A percentile compares a stretch with the other conserved stretches of the same genome.
Conservation (phyloP, 2,888 invertebrate species). For the Elmis aenea region DNA sequence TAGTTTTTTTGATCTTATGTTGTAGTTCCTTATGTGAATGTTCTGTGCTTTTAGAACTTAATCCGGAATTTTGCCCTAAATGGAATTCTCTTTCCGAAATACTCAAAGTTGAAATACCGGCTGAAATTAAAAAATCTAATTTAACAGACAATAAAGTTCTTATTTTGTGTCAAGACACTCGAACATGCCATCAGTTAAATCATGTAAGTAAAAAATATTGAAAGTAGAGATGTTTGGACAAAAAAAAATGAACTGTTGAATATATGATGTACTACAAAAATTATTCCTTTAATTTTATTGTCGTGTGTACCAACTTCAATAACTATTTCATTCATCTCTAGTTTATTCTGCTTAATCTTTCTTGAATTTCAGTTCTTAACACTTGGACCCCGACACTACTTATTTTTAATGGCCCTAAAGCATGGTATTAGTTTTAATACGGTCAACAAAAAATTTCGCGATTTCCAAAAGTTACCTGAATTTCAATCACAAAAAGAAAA, state of each 20-base stretch:
- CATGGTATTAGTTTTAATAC: constrained; percentile 55
- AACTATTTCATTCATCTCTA: too few relatives aligned
- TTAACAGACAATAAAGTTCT: constrained; percentile 63
- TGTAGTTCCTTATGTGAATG: too few relatives aligned
- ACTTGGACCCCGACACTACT: constrained; percentile 58
- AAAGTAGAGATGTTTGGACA: not conserved
- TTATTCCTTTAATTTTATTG: too few relatives aligned
- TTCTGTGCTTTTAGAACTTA: constrained; percentile 57
- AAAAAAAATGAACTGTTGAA: too few relatives aligned
- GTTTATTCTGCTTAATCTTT: too few relatives aligned
- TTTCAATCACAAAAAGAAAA: constrained; percentile 21
- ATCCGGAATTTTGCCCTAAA: constrained; percentile 83
- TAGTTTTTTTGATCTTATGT: too few relatives aligned
- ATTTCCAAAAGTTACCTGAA: constrained; percentile 33
- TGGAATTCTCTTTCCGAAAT: constrained; percentile 83
- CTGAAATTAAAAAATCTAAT: constrained; percentile 55
- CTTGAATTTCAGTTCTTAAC: constrained; percentile 50
- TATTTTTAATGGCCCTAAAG: constrained; percentile 59
- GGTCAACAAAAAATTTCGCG: constrained; percentile 50
- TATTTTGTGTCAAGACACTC: constrained; percentile 77
- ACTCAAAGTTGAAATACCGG: constrained; percentile 73
- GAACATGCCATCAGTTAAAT: constrained; percentile 77
- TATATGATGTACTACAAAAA: too few relatives aligned
- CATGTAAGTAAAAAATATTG: constrained; percentile 38
- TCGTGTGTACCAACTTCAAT: too few relatives aligned